Percentiles rank a stretch among this genome's conserved stretches.
Evolutionary conservation across 2,797 vertebrate species (phyloP).

Genomic region (Melopsittacus undulatus): DNA sequence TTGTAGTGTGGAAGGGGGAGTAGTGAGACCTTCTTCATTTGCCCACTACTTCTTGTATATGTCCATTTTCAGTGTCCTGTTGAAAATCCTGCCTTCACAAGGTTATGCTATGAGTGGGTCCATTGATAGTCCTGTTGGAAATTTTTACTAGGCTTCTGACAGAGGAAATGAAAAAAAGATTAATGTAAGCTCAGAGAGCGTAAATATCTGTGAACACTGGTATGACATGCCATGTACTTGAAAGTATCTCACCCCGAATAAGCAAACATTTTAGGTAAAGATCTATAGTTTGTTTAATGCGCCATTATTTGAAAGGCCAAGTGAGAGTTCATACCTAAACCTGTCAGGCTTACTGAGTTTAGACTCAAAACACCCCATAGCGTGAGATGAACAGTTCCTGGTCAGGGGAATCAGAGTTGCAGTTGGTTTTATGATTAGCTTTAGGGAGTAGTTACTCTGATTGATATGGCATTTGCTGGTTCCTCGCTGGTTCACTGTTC

Average conservation of each 20-base stretch:
- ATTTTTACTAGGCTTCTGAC: neutral
- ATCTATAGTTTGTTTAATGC: neutral
- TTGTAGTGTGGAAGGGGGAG: rapidly evolving
- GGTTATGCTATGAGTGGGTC: neutral
- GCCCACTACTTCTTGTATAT: neutral
- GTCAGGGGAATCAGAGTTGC: neutral
- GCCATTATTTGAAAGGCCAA: neutral
- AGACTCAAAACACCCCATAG: neutral
- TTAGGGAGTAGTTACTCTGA: neutral
- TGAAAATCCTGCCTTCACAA: neutral
- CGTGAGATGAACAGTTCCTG: neutral
- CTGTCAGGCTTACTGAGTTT: neutral
- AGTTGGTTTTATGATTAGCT: neutral
- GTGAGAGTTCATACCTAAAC: neutral
- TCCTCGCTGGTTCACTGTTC: neutral
- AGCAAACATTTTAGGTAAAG: neutral
- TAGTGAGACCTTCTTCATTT: neutral
- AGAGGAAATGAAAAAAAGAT: neutral
- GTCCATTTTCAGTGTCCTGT: neutral
- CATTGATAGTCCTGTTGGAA: neutral
- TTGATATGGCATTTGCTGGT: neutral
- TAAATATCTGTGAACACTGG: neutral
- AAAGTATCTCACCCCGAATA: neutral
- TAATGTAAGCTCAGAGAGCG: neutral
- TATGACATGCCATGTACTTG: neutral